Evolutionary conservation across 37 sponge, comb jelly and placozoan species (phyloP), one percentile per base, ranked within the genome.

Genomic region (Petrosia ficiformis): DNA sequence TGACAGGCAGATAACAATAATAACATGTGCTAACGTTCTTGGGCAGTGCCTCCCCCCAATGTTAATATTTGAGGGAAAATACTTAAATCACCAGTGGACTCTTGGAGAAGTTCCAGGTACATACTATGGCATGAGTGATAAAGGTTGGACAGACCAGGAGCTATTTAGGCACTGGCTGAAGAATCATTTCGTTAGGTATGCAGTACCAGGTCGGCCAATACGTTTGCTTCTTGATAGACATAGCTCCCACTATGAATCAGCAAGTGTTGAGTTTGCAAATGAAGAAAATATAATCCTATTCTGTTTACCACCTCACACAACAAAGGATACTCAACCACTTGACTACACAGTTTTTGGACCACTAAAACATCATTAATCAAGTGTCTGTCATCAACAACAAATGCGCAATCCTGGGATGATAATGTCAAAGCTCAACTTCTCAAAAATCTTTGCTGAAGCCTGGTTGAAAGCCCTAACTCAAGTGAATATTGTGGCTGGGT

Each of bases 161-260:
- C n/a, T n/a, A n/a, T n/a, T n/a, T n/a, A n/a, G n/a, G n/a, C n/a
- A n/a, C n/a, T n/a, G n/a, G n/a, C n/a, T n/a, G n/a, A 54, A 26
- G 74, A 39, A 73, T 54, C 74, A 73, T 56, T 54, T 73, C 74
- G 38, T 73, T 10, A 48, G 58, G 59, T 73, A 73, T 73, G 74
- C 74, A 28, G 74, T 73, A 3, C 36, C 74, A 3, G 6, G 37
- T 21, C 34, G 74, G 4, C 59, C 74, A 22, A 58, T 73, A 1
- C 59, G 56, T 1, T 11, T 73, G 29, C 72, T 71, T 21, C 72
- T 71, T 41, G 72, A 71, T 71, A 52, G 72, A 1, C 72, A 71
- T 71, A 71, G 74, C 14, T 73, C 74, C n/a, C 74, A 73, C 39
- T 73, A 73, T 73, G 74, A 73, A 39, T 40, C 59, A 19, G 34